Evolutionary conservation across 92 coral and sea anemone species (phyloP), one percentile per base, ranked within the genome.

Genomic region (Actinostola sp.): DNA sequence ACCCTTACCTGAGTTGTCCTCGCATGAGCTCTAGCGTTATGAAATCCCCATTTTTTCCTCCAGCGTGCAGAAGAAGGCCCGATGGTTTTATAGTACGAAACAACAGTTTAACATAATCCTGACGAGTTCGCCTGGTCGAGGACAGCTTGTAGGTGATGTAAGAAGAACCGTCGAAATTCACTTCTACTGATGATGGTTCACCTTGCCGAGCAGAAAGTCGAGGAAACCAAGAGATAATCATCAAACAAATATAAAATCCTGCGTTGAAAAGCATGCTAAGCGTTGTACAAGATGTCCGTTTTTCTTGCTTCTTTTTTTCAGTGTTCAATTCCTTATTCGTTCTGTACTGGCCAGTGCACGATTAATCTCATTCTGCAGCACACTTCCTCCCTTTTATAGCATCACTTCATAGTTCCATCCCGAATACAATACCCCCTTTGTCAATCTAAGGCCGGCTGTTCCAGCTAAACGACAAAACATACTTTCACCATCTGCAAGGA

Each of bases 1-100:
- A 8, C 63, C 19, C 63, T 27, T 86, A 95, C 99, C 99, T 95
- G 45, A 95, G 75, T 69, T 83, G 92, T 27, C 99, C 97, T 41
- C 97, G 92, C 51, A 83, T 71, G 60, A 95, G 85, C 70, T 95
- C 99, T 56, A 95, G 63, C 16, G 97, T 95, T 43, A 92, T 76
- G 53, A 91, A 95, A 73, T 95, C 96, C 52, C 90, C 89, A 36
- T 67, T 71, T 20, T 69, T 65, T 25, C 94, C 91, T 32, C 86
- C 77, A 26, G 90, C 95, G 75, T 92, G 99, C 11, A 95, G 64
- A 17, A 95, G 82, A 11, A 95, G 61, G 15, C 97, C 97, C 11
- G 92, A 78, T 24, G 97, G 89, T 54, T 92, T 82, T 48, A 92
- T 87, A 44, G 97, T 95, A 39, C 84, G 84, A 72, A 95, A 95